Evolutionary conservation across 2,797 vertebrate species (phyloP).

Genomic region (Picus viridis): DNA sequence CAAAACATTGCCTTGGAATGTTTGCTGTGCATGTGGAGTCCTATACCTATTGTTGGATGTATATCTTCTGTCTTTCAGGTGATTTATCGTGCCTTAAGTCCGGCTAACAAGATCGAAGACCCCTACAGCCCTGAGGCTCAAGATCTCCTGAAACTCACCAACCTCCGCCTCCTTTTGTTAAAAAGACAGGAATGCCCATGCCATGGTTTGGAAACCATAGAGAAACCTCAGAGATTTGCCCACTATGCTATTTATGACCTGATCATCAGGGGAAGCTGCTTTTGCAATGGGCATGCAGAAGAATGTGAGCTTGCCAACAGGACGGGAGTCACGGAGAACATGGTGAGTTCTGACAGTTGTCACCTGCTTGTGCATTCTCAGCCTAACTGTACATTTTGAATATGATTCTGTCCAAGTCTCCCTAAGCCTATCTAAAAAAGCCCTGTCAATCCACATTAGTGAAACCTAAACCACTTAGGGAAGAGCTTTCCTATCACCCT

Average conservation of each 20-base stretch:
- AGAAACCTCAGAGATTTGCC: constrained; percentile 75
- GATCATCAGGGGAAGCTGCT: constrained; percentile 87
- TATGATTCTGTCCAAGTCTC: not conserved
- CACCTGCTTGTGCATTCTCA: not conserved
- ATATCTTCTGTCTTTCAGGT: constrained; percentile 77
- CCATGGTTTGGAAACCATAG: not conserved
- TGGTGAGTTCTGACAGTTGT: constrained; percentile 62
- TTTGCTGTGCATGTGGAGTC: not conserved
- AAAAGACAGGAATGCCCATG: constrained; percentile 85
- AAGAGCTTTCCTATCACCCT: not conserved
- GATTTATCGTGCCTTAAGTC: constrained; percentile 85
- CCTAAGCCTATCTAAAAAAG: not conserved
- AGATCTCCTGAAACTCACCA: constrained; percentile 85
- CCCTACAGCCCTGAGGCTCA: constrained; percentile 85
- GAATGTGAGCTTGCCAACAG: constrained; percentile 75
- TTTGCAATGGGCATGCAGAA: constrained; percentile 91
- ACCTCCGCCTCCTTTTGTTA: constrained; percentile 85
- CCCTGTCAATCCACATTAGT: not conserved
- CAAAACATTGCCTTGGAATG: accelerated
- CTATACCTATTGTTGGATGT: not conserved
- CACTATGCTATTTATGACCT: constrained; percentile 88
- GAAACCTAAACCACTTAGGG: not conserved
- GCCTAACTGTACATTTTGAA: not conserved
- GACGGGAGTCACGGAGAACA: not conserved
- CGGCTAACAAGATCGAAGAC: constrained; percentile 77